A percentile compares a stretch with the other conserved stretches of the same genome.
Conservation (phyloP, 1,140 invertebrate species). For the Scaptomyza graminum region DNA sequence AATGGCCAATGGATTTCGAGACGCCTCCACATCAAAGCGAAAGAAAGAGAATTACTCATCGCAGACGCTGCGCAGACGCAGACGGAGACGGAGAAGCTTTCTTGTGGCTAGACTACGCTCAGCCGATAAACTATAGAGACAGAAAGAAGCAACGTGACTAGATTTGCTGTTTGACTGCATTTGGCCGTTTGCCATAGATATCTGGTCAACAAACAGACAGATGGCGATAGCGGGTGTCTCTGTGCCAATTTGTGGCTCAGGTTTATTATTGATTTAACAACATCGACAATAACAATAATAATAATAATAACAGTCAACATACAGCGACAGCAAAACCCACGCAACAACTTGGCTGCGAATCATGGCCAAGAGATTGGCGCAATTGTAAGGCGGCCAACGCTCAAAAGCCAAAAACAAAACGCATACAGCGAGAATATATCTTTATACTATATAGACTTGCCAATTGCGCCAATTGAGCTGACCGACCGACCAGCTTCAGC, state of each 20-base stretch:
- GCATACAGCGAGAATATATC: background rate
- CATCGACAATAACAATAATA: conserved; percentile 29
- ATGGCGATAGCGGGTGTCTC: conserved; percentile 66
- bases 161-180: conserved; percentile 31
- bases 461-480: conserved; percentile 9
- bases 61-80: conserved; percentile 47
- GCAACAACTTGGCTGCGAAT: conserved; percentile 48
- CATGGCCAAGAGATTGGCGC: conserved; percentile 56
- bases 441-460: background rate
- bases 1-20: background rate
- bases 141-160: conserved; percentile 15
- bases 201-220: conserved; percentile 24
- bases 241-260: conserved; percentile 42
- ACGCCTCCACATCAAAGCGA: conserved; percentile 8
- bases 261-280: conserved; percentile 25
- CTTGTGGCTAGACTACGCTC: conserved; percentile 33
- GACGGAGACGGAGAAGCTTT: background rate
- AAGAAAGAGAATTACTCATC: conserved; percentile 41
- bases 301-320: background rate
- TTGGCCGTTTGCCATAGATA: conserved; percentile 30
- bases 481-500: conserved; percentile 7
- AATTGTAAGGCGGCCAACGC: conserved; percentile 52
- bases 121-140: conserved; percentile 9
- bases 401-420: conserved; percentile 16
- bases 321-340: conserved; percentile 35